Evolutionary conservation across 2,797 vertebrate genomes (phyloP).

Genomic region (Manis javanica): DNA sequence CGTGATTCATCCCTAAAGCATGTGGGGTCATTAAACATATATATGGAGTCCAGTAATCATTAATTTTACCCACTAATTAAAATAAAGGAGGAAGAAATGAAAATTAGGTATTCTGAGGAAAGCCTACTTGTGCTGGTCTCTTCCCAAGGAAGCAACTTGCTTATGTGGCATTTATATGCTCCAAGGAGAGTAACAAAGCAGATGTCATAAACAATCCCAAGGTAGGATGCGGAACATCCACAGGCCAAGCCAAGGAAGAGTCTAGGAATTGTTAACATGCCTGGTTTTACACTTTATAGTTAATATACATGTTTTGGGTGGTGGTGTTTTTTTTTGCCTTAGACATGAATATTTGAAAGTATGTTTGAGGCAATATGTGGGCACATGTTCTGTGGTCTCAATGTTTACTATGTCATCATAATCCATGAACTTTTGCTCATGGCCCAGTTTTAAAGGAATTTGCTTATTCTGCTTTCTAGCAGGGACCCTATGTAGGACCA

Average conservation of each 20-base stretch:
- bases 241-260: constrained; percentile 23
- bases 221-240: constrained; percentile 36
- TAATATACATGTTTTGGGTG: not conserved
- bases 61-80: constrained; percentile 55
- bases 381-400: not conserved
- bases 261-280: not conserved
- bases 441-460: not conserved
- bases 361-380: not conserved
- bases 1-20: constrained; percentile 69
- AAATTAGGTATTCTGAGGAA: constrained; percentile 66
- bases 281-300: not conserved
- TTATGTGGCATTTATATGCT: not conserved
- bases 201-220: constrained; percentile 61
- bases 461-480: not conserved
- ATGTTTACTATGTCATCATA: not conserved
- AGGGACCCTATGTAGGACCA: too few relatives aligned
- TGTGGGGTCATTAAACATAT: constrained; percentile 61
- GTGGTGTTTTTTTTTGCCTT: not conserved
- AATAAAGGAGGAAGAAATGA: constrained; percentile 42
- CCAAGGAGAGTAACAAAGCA: constrained; percentile 31
- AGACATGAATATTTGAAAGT: constrained; percentile 3
- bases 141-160: constrained; percentile 49
- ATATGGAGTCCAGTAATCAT: constrained; percentile 46
- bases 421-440: not conserved
- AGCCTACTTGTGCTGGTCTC: constrained; percentile 9